Evolutionary conservation across 2,113 vertebrate genomes (phyloP), one percentile per base, ranked within the genome.

Genomic region (Heterocephalus glaber): DNA sequence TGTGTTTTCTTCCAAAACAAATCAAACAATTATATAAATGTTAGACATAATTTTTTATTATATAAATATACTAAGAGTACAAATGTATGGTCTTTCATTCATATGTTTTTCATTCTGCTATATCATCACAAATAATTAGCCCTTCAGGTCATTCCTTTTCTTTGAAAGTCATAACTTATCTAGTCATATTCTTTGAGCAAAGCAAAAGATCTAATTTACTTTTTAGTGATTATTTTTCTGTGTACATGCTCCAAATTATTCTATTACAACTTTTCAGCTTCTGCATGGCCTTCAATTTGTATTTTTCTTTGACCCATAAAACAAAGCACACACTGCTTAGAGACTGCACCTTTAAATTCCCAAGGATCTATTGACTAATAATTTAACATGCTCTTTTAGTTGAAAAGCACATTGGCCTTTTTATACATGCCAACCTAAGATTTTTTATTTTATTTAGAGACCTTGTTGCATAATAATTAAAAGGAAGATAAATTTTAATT

Each of bases 221-320:
- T 81, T 90, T 68, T 26, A 68, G 5, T 68, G 77, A 86, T 84
- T 92, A 5, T 92, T 92, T 93, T 91, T 80, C 54, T 86, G n/a
- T 82, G 90, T 81, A 81, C 12, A 63, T 0, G 9, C 89, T 54
- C 33, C 54, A 92, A 90, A 92, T 85, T 65, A 93, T 82, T 94
- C 7, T 90, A 87, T 68, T 82, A 68, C 7, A 84, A 22, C 26
- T 85, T 89, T 95, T 96, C 19, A 35, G 16, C 52, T 87, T 94
- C 58, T 74, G 7, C 9, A 58, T 35, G 84, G 35, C 17, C 30
- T 86, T 92, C 86, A n/a, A 35, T 91, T 76, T 94, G 10, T 88
- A 22, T 47, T 96, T 92, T 94, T n/a, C 68, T 97, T 92, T 93
- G 28, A 79, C 41, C 17, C 12, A 68, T 22, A 95, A 38, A 95